phyloP scores from a whole-genome alignment of 2,888 invertebrate species.

The Neoscelio sp. region DNA sequence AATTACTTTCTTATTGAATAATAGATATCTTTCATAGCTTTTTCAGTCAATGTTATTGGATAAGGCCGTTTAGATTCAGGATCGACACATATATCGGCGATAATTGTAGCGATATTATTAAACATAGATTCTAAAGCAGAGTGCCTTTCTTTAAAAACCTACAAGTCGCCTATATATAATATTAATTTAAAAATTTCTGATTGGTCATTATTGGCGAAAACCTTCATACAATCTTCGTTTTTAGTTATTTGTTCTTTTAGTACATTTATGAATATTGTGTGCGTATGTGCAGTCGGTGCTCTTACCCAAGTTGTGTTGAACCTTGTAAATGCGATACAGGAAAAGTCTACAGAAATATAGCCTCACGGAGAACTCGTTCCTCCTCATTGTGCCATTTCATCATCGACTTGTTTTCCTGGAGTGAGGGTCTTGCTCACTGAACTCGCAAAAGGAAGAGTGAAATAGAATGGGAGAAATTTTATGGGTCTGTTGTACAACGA shows the following conservation, averaged over 20 bases:
- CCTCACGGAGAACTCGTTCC: too few species aligned
- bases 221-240: constrained; percentile 95
- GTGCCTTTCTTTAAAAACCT: constrained; percentile 98
- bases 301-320: too few species aligned
- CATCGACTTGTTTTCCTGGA: too few species aligned
- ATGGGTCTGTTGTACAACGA: too few species aligned
- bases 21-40: constrained; percentile 98
- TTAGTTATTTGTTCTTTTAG: constrained; percentile 99
- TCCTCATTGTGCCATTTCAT: too few species aligned
- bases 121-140: constrained; percentile 94
- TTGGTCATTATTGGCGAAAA: constrained; percentile 95
- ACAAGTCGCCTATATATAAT: too few species aligned
- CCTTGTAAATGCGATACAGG: too few species aligned
- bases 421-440: too few species aligned
- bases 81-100: constrained; percentile 97
- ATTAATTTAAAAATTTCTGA: constrained; percentile 98
- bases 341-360: too few species aligned
- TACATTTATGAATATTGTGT: constrained; percentile 98
- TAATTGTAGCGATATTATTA: constrained; percentile 97
- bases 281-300: too few species aligned
- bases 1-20: constrained; percentile 85
- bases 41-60: constrained; percentile 97
- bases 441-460: too few species aligned
- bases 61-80: constrained; percentile 98
- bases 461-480: too few species aligned